A percentile compares a stretch with the other conserved stretches of the same genome.
phyloP scores from a whole-genome alignment of 2,888 invertebrate species.

The Acleris cristana region DNA sequence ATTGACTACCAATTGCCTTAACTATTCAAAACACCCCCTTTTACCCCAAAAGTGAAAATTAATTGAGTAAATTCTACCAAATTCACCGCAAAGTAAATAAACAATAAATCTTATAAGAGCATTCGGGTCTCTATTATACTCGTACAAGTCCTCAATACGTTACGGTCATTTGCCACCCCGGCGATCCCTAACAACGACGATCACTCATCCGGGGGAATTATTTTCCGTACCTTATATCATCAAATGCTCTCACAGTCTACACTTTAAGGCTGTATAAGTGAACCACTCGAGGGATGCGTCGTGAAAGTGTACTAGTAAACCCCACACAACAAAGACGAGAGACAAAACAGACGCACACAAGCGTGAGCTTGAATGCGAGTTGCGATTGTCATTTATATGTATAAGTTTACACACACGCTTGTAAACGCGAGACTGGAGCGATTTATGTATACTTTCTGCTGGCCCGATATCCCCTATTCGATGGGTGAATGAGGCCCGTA shows the following conservation, averaged over 20 bases:
- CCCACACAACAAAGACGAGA: too few relatives aligned
- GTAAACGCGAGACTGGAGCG: too few relatives aligned
- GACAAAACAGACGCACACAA: too few relatives aligned
- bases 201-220: constrained; percentile 28
- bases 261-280: constrained; percentile 26
- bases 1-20: too few relatives aligned
- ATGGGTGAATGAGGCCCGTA: constrained; percentile 74
- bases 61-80: background rate
- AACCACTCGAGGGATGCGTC: too few relatives aligned
- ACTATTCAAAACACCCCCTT: too few relatives aligned
- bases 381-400: too few relatives aligned
- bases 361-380: too few relatives aligned
- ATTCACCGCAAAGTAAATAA: constrained; percentile 17
- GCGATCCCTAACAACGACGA: constrained; percentile 24
- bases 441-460: constrained; percentile 27
- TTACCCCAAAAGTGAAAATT: too few relatives aligned
- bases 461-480: constrained; percentile 40
- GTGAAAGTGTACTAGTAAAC: too few relatives aligned
- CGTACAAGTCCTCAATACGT: constrained; percentile 14
- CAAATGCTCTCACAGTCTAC: constrained; percentile 31
- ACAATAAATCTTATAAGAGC: constrained; percentile 29
- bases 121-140: constrained; percentile 11
- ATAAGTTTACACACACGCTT: constrained; percentile 3
- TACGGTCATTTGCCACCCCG: constrained; percentile 25
- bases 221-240: constrained; percentile 28